Evolutionary conservation across 2,888 invertebrate genomes (phyloP), one percentile per base, ranked within the genome.

Genomic region (Arge pagana): DNA sequence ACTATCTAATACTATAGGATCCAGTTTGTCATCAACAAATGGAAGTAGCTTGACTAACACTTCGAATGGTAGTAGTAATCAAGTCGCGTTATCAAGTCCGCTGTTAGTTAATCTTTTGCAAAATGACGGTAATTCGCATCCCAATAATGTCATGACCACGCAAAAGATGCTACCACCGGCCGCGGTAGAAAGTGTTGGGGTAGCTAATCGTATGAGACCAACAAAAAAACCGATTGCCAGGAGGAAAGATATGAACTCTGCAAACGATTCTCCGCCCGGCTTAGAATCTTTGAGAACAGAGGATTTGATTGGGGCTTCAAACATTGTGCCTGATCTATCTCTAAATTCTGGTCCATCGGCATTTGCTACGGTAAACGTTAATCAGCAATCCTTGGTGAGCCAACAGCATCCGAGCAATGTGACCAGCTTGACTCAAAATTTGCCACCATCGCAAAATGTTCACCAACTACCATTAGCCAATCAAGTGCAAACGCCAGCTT

Each of bases 101-200:
- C 79, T 96, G 61, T 81, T 96, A 60, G 96, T 96, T 24, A 96
- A 96, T 77, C 79, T 96, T 62, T 80, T 96, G 65, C 95, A 96
- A 79, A 95, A 91, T 71, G 93, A 93, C 69, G 89, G 81, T 40
- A 67, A 71, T 30, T 66, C 81, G 56, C 80, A 74, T 55, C 66
- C 72, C 13, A 66, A 57, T 37, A 70, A 68, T 30, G 62, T 63
- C 16, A 60, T 65, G 26, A 50, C 69, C 6, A 65, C 62, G 48
- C 72, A 68, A 19, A 76, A 76, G 53, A 74, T 76, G 74, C 63
- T 71, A 45, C 73, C 75, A 11, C 73, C 75, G 7, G 67, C 70
- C 11, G 62, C 68, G 5, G 68, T 72, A 3, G 75, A 76, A 23
- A 64, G 63, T 19, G 61, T 66, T 8, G 64, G 62, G 8, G 58